phyloP scores from a whole-genome alignment of 1,140 invertebrate genomes.

The Stegodyphus mimosarum region DNA sequence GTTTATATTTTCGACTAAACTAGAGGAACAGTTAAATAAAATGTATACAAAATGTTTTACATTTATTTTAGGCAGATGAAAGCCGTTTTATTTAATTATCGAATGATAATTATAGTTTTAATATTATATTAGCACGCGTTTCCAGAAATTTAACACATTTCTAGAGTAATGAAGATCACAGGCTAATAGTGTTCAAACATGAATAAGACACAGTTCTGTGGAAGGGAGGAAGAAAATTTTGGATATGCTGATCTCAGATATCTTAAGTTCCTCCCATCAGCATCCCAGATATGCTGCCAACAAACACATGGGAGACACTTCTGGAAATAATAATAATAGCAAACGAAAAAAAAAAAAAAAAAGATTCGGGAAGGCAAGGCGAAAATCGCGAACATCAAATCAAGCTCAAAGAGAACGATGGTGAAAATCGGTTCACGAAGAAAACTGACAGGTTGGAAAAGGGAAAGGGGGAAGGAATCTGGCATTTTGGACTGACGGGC shows the following conservation, averaged over 20 bases:
- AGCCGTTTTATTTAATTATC: too few species aligned
- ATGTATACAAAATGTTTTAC: too few species aligned
- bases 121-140: too few species aligned
- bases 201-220: neutral
- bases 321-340: neutral
- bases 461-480: neutral
- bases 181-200: neutral
- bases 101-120: too few species aligned
- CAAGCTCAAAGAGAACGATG: conserved; percentile 7
- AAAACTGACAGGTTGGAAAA: conserved; percentile 7
- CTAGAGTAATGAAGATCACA: too few species aligned
- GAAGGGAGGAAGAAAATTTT: neutral
- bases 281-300: conserved; percentile 7
- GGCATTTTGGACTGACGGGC: neutral
- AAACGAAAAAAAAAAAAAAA: neutral
- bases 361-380: neutral
- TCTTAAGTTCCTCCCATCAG: neutral
- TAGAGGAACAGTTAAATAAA: too few species aligned
- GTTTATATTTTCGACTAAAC: too few species aligned
- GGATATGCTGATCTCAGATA: neutral
- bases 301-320: conserved; percentile 6
- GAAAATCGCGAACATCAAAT: neutral
- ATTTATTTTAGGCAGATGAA: too few species aligned
- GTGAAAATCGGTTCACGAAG: neutral
- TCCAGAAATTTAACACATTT: too few species aligned